Evolutionary conservation across 2,888 invertebrate species (phyloP).

Genomic region (Melinopterus prodromus): DNA sequence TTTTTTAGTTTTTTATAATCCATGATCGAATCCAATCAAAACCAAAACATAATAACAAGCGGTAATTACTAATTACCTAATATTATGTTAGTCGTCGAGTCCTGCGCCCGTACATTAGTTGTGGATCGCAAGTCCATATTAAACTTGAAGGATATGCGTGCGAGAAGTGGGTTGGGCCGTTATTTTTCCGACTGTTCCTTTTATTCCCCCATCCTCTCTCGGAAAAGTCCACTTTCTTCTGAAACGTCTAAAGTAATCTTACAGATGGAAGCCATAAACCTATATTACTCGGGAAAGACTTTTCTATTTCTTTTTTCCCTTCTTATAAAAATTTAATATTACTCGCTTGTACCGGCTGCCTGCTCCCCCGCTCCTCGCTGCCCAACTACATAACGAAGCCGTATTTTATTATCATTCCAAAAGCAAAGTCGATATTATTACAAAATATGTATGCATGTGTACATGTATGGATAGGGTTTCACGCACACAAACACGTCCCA

Average conservation of each 20-base stretch:
- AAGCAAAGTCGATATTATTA: conserved; percentile 35
- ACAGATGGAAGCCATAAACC: conserved; percentile 63
- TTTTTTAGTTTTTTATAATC: too few species aligned
- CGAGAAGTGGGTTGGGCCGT: conserved; percentile 31
- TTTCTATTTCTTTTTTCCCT: conserved; percentile 61
- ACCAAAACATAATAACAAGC: too few species aligned
- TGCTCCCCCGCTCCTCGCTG: conserved; percentile 46
- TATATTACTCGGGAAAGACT: conserved; percentile 62
- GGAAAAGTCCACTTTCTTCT: conserved; percentile 60
- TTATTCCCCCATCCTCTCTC: conserved; percentile 51
- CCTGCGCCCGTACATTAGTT: background rate
- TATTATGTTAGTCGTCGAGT: too few species aligned
- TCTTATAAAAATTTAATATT: conserved; percentile 63
- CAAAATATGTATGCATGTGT: conserved; percentile 10
- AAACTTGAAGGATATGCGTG: background rate
- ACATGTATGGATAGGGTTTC: background rate
- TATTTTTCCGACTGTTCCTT: conserved; percentile 52
- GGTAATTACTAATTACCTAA: too few species aligned
- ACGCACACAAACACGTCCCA: too few species aligned
- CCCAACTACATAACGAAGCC: conserved; percentile 46
- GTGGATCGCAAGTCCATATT: background rate
- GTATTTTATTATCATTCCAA: conserved; percentile 47
- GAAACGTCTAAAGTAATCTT: conserved; percentile 62
- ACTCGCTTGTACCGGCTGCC: conserved; percentile 47
- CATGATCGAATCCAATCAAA: too few species aligned